phyloP scores from a whole-genome alignment of 1,140 invertebrate species.

The Ditylenchus dipsaci region DNA sequence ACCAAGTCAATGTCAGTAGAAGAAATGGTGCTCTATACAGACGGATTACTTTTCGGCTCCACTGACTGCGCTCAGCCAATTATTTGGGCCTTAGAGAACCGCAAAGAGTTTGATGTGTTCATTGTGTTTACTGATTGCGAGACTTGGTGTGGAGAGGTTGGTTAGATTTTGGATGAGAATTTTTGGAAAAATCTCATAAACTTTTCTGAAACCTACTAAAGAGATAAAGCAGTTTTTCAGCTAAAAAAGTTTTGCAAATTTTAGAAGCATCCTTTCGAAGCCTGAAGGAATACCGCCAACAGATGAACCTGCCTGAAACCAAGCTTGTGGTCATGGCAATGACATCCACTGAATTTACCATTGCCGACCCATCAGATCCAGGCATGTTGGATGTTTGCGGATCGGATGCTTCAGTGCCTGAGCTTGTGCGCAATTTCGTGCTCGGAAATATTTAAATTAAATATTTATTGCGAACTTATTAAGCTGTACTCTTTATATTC shows the following conservation, averaged over 20 bases:
- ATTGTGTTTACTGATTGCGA: constrained; percentile 52
- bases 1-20: constrained; percentile 41
- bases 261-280: constrained; percentile 59
- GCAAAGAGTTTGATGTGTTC: constrained; percentile 66
- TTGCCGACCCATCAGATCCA: constrained; percentile 62
- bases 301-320: constrained; percentile 63
- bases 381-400: constrained; percentile 67
- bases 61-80: constrained; percentile 64
- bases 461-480: neutral
- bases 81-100: constrained; percentile 64
- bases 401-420: constrained; percentile 66
- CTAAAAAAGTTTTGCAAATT: no score
- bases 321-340: constrained; percentile 64
- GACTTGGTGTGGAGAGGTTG: constrained; percentile 6
- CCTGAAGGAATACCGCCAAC: constrained; percentile 63
- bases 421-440: constrained; percentile 61
- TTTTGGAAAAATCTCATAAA: neutral
- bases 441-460: constrained; percentile 41
- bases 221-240: no score
- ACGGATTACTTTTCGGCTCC: constrained; percentile 54
- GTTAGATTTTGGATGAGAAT: neutral
- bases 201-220: no score
- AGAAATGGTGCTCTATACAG: constrained; percentile 45
- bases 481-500: no score
- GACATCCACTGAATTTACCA: constrained; percentile 61